phyloP scores from a whole-genome alignment of 2,888 invertebrate genomes.

The Tupiocoris notatus region DNA sequence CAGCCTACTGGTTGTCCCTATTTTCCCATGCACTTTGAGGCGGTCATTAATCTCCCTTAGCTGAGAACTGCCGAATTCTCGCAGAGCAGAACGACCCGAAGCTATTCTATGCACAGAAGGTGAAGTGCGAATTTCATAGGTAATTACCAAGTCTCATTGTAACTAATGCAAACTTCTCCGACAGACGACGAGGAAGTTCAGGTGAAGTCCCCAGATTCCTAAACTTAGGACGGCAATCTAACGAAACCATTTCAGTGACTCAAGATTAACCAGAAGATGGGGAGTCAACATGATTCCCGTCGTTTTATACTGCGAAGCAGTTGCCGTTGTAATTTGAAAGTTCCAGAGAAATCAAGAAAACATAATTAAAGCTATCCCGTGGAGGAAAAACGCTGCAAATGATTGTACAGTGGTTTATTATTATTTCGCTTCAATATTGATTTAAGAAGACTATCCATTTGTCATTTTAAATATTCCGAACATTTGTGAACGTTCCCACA shows the following conservation, averaged over 20 bases:
- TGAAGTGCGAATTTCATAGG: neutral
- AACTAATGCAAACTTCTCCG: neutral
- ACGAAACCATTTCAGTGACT: too few species aligned
- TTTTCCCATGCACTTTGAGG: neutral
- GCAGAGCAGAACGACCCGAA: neutral
- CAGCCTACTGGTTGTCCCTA: neutral
- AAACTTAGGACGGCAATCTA: neutral
- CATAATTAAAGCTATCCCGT: too few species aligned
- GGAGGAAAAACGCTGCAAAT: neutral
- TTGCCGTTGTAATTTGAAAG: too few species aligned
- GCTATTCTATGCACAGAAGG: neutral
- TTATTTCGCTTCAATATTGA: too few species aligned
- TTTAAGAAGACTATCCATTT: too few species aligned
- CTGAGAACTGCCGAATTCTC: neutral
- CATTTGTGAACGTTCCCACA: too few species aligned
- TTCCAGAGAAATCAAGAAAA: too few species aligned
- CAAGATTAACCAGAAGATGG: too few species aligned
- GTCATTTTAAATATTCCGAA: too few species aligned
- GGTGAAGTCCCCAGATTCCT: neutral
- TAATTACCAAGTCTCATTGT: neutral
- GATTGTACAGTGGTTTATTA: neutral
- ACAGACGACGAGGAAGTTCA: neutral
- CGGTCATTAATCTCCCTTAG: neutral
- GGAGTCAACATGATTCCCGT: too few species aligned
- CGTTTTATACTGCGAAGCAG: too few species aligned